Evolutionary conservation across 2,797 vertebrate genomes (phyloP).

Genomic region (Brotogeris chrysoptera): DNA sequence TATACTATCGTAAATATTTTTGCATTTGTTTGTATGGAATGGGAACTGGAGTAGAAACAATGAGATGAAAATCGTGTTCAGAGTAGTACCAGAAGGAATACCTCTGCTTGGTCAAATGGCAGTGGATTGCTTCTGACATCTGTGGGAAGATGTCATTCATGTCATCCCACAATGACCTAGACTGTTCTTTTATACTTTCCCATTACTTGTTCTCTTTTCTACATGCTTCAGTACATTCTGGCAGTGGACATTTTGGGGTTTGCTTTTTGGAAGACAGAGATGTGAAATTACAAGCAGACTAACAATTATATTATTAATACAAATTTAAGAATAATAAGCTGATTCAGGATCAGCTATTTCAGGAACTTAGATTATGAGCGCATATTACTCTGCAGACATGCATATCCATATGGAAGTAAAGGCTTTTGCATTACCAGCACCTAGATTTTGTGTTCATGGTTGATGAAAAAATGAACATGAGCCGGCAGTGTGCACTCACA

Average conservation of each 20-base stretch:
- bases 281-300: not conserved
- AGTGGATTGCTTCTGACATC: constrained; percentile 42
- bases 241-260: not conserved
- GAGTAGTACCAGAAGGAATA: constrained; percentile 46
- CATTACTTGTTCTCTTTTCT: constrained; percentile 1
- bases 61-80: constrained; percentile 32
- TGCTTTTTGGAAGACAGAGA: not conserved
- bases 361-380: not conserved
- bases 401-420: not conserved
- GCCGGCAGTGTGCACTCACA: no score
- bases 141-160: constrained; percentile 34
- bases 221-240: not conserved
- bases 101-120: constrained; percentile 43
- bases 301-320: not conserved
- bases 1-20: constrained; percentile 41
- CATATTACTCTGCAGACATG: not conserved
- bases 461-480: no score
- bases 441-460: not conserved
- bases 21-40: constrained; percentile 32
- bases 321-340: not conserved
- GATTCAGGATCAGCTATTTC: not conserved
- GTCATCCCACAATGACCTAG: constrained; percentile 36
- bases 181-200: constrained; percentile 24
- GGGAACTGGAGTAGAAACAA: constrained; percentile 60
- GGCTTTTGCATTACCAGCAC: not conserved